phyloP scores from a whole-genome alignment of 2,113 vertebrate genomes.

The Vidua chalybeata region DNA sequence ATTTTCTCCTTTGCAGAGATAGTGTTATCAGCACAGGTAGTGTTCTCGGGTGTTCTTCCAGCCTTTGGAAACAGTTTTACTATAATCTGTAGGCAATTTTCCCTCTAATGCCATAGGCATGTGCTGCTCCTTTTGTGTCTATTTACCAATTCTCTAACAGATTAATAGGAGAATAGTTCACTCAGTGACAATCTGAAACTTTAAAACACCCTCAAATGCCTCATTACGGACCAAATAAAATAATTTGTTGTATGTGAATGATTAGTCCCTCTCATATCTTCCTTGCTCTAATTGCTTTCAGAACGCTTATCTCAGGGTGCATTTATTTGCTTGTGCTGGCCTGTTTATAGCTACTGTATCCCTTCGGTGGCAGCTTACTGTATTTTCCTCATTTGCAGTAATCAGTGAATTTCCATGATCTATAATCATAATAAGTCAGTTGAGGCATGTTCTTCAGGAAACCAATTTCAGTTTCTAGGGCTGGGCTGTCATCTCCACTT shows the following conservation, averaged over 20 bases:
- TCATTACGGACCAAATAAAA: conserved; percentile 33
- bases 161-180: conserved; percentile 57
- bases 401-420: conserved; percentile 53
- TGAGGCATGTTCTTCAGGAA: conserved; percentile 14
- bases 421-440: conserved; percentile 19
- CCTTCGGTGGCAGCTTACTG: conserved; percentile 25
- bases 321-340: conserved; percentile 24
- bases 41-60: conserved; percentile 28
- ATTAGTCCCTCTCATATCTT: conserved; percentile 38
- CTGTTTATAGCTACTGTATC: conserved; percentile 44
- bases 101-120: not conserved
- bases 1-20: conserved; percentile 7
- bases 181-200: conserved; percentile 43
- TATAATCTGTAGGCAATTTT: conserved; percentile 47
- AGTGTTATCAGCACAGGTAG: conserved; percentile 19
- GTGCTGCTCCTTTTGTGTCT: conserved; percentile 20
- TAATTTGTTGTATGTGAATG: conserved; percentile 38
- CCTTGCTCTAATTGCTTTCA: conserved; percentile 14
- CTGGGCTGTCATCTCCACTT: not conserved
- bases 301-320: conserved; percentile 22
- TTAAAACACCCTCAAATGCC: conserved; percentile 57
- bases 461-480: conserved; percentile 6
- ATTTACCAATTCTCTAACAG: conserved; percentile 34
- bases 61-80: conserved; percentile 15
- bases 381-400: conserved; percentile 53